Percentiles rank a stretch among this genome's conserved stretches.
Evolutionary conservation across 1,140 invertebrate species (phyloP).

Genomic region (Cryptotermes secundus): DNA sequence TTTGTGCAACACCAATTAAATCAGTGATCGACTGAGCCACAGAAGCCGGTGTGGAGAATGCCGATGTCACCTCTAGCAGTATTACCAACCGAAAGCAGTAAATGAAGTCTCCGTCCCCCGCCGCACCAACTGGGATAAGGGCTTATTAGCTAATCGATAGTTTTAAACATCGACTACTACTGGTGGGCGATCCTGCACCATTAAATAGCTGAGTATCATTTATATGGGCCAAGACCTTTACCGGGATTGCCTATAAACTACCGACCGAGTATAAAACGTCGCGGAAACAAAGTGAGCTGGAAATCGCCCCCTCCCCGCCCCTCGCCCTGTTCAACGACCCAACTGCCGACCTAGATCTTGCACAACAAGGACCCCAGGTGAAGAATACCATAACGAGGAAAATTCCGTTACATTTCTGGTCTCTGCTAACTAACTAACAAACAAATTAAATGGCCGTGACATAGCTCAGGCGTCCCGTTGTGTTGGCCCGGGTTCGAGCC

Average conservation of each 20-base stretch:
- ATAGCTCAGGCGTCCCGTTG: too few relatives aligned
- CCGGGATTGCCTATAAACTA: slow-evolving; percentile 15
- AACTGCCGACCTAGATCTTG: neutral
- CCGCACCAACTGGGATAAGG: neutral
- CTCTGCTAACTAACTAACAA: too few relatives aligned
- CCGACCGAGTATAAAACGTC: slow-evolving; percentile 7
- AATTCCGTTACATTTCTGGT: too few relatives aligned
- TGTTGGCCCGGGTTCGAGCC: too few relatives aligned
- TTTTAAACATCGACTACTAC: slow-evolving; percentile 20
- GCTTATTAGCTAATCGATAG: slow-evolving; percentile 16
- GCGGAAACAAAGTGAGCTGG: slow-evolving; percentile 14
- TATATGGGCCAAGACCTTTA: slow-evolving; percentile 19
- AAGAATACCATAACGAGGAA: slow-evolving; percentile 7
- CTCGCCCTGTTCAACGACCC: too few relatives aligned
- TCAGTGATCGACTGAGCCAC: too few relatives aligned
- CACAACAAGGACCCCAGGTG: neutral
- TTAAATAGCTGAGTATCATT: slow-evolving; percentile 20
- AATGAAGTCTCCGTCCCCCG: neutral
- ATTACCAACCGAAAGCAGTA: neutral
- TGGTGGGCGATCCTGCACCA: neutral
- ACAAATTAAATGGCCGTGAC: too few relatives aligned
- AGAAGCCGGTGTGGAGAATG: too few relatives aligned
- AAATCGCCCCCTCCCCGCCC: neutral
- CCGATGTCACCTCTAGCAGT: too few relatives aligned
- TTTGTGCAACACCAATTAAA: too few relatives aligned